phyloP scores from a whole-genome alignment of 2,888 invertebrate species.

The Galerucella nymphaeae region DNA sequence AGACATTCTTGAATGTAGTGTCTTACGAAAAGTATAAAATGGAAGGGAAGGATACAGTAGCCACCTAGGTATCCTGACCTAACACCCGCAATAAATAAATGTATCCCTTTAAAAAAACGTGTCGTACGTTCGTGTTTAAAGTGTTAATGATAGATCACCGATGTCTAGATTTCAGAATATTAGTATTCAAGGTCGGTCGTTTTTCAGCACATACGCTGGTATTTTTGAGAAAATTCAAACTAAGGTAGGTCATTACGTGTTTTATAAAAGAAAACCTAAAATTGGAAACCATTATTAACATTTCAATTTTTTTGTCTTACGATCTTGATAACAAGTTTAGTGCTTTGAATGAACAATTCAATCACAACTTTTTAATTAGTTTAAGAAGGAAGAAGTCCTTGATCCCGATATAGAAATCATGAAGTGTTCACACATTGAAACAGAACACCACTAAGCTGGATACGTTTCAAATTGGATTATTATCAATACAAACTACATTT shows the following conservation, averaged over 20 bases:
- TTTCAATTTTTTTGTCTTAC: no score
- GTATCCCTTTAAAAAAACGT: background rate
- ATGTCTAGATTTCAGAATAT: conserved; percentile 36
- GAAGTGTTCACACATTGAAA: conserved; percentile 15
- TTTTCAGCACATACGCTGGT: conserved; percentile 27
- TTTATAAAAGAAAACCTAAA: conserved; percentile 27
- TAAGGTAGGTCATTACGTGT: conserved; percentile 30
- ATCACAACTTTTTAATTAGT: conserved; percentile 15
- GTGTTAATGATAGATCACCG: conserved; percentile 24
- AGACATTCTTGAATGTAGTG: no score
- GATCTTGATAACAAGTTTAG: no score
- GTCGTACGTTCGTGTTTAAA: background rate
- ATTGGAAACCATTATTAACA: conserved; percentile 10
- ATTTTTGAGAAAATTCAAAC: conserved; percentile 30
- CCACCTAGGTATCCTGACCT: no score
- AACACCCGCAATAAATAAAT: no score
- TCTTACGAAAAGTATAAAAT: no score
- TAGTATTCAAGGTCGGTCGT: conserved; percentile 28
- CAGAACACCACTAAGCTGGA: conserved; percentile 22
- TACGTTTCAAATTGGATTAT: conserved; percentile 28
- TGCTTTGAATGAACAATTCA: conserved; percentile 5
- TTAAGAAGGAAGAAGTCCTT: background rate
- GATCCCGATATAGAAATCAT: background rate
- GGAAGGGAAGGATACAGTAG: no score
- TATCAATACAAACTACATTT: conserved; percentile 14